Evolutionary conservation across 2,888 invertebrate genomes (phyloP).

Genomic region (Smittia sp.): DNA sequence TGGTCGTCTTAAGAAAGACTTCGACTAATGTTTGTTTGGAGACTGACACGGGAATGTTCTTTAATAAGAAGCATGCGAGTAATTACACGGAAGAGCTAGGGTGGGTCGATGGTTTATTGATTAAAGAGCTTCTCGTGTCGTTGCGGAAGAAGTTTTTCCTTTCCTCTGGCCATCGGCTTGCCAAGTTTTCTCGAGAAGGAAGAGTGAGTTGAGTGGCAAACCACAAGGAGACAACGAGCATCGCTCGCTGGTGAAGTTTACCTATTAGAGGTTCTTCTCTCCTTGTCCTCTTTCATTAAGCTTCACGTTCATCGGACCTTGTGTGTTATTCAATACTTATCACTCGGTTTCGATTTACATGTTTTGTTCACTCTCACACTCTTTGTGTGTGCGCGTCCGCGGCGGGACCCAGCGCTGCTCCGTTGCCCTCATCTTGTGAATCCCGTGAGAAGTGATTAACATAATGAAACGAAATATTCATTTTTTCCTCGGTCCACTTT

Average conservation of each 20-base stretch:
- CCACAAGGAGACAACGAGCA: too few relatives aligned
- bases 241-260: too few relatives aligned
- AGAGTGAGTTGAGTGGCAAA: too few relatives aligned
- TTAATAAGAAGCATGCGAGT: conserved; percentile 6
- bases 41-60: background rate
- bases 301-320: too few relatives aligned
- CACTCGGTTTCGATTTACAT: conserved; percentile 2
- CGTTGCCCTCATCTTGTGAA: background rate
- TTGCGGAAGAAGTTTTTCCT: background rate
- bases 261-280: too few relatives aligned
- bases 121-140: background rate
- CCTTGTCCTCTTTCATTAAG: too few relatives aligned
- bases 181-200: too few relatives aligned
- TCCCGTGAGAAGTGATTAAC: conserved; percentile 17
- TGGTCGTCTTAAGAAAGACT: background rate
- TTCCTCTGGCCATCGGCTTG: too few relatives aligned
- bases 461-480: conserved; percentile 8
- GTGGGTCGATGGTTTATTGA: background rate
- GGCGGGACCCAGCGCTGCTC: background rate
- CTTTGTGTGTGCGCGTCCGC: conserved; percentile 14
- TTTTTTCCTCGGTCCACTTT: background rate
- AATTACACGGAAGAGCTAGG: background rate
- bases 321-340: background rate
- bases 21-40: background rate
- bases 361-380: conserved; percentile 15